Evolutionary conservation across 1,140 invertebrate genomes (phyloP).

Genomic region (Portunus trituberculatus): DNA sequence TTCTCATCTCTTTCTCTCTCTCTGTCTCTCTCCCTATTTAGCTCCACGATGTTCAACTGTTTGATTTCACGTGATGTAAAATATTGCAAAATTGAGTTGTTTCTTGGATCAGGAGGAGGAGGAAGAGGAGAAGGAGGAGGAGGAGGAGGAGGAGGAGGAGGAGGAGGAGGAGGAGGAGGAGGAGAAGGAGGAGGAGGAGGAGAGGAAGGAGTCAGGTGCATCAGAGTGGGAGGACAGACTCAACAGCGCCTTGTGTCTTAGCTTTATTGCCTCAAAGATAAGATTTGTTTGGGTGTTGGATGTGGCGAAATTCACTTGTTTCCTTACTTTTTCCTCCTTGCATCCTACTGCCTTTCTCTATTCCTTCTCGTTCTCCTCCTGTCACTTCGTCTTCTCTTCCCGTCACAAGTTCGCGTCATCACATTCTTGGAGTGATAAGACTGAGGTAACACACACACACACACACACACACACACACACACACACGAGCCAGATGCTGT

Average conservation of each 20-base stretch:
- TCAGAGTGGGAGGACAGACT: neutral
- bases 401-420: neutral
- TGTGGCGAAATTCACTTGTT: neutral
- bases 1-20: neutral
- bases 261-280: neutral
- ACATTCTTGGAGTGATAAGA: neutral
- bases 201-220: neutral
- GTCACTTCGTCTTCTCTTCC: neutral
- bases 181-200: slow-evolving; percentile 44
- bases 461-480: neutral
- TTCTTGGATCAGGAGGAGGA: slow-evolving; percentile 39
- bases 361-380: neutral
- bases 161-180: slow-evolving; percentile 13
- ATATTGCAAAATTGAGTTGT: slow-evolving; percentile 5
- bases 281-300: neutral
- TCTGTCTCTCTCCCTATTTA: neutral
- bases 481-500: neutral
- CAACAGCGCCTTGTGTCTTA: neutral
- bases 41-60: neutral
- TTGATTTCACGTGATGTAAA: neutral
- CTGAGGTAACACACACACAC: neutral
- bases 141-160: slow-evolving; percentile 18
- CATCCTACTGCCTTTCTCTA: neutral
- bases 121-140: slow-evolving; percentile 44
- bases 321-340: neutral